Evolutionary conservation across 2,888 invertebrate species (phyloP), one percentile per base, ranked within the genome.

Genomic region (Xanthorhoe spadicearia): DNA sequence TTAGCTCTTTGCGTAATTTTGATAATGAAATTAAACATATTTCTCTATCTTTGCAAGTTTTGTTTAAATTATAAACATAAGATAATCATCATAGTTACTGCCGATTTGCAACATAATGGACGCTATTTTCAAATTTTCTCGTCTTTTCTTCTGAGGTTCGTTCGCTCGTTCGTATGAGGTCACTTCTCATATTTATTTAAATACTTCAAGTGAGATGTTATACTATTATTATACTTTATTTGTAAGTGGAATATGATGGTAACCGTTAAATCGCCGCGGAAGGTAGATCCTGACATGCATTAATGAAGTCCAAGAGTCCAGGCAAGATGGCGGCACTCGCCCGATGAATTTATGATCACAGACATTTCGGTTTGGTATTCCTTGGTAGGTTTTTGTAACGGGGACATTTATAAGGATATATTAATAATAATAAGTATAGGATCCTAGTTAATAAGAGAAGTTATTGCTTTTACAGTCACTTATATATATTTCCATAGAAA

Each of bases 231-330:
- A 17, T 48, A 15, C 17, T 17, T 17, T 50, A 50, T 50, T 50
- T 50, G 50, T 32, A 53, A 32, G 8, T 69, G 70, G 75, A 63
- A 76, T 74, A 83, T 82, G 81, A 86, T 84, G 82, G 79, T 77
- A 74, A 88, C 89, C 87, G 89, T 88, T 89, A 87, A 79, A 79
- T 75, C 66, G 78, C 77, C 85, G 79, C 88, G 90, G 90, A 90
- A 89, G 89, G 84, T 81, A 77, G 70, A 68, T 82, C 89, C 86
- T 89, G 89, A 86, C 88, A 77, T 76, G 89, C 87, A 89, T 89
- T 79, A 81, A 79, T 84, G 81, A 83, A 77, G 72, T 64, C 64
- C 23, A 64, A 51, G 59, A 54, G 64, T 54, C 69, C 72, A 72
- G 70, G 57, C 81, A 83, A 82, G 78, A 85, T 85, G 83, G 81